Evolutionary conservation across 2,113 vertebrate species (phyloP).

Genomic region (Aegithalos caudatus): DNA sequence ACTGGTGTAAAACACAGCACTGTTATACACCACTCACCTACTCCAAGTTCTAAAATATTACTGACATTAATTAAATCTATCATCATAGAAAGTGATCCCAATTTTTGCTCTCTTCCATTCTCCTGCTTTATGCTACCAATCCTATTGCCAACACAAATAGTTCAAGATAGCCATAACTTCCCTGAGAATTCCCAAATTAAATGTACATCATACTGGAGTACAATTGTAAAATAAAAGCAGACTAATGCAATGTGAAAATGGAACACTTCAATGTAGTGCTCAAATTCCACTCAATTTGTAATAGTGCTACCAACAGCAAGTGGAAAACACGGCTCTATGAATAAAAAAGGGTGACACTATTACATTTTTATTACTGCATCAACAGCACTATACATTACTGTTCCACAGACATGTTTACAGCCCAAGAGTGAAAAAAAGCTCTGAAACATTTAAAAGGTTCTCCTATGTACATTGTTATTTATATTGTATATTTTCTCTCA

Average conservation of each 20-base stretch:
- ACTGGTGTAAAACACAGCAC: not conserved
- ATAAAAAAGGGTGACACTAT: not conserved
- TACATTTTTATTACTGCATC: not conserved
- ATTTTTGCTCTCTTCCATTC: not conserved
- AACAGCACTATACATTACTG: not conserved
- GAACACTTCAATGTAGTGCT: not conserved
- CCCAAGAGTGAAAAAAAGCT: not conserved
- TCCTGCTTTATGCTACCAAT: not conserved
- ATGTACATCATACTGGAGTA: not conserved
- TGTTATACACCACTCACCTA: not conserved
- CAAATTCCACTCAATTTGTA: not conserved
- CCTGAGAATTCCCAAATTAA: constrained; percentile 25
- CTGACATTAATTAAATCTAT: not conserved
- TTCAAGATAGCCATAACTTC: not conserved
- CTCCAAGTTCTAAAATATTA: constrained; percentile 1
- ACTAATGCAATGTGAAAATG: not conserved
- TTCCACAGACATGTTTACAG: not conserved
- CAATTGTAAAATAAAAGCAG: not conserved
- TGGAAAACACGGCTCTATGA: not conserved
- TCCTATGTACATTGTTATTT: accelerated
- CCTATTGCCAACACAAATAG: constrained; percentile 14
- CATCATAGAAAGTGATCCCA: not conserved
- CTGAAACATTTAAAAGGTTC: not conserved
- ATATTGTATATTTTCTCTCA: not conserved
- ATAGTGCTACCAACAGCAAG: not conserved